phyloP scores from a whole-genome alignment of 2,113 vertebrate genomes.

The Parus major region DNA sequence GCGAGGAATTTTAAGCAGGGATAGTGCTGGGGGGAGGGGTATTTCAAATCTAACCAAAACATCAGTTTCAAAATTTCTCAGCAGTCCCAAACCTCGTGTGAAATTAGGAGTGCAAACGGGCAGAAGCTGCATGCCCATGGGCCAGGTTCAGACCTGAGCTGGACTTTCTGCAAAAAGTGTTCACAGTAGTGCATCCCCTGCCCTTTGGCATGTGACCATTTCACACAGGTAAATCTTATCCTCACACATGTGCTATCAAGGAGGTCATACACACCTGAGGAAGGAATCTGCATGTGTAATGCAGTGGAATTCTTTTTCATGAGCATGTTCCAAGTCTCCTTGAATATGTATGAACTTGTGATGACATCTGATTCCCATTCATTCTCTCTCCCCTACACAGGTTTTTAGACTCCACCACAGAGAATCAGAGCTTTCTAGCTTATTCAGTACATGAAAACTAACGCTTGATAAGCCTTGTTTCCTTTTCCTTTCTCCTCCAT shows the following conservation, averaged over 20 bases:
- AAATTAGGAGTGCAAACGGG: neutral
- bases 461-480: neutral
- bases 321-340: neutral
- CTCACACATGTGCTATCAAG: neutral
- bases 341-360: neutral
- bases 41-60: conserved; percentile 4
- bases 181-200: neutral
- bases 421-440: neutral
- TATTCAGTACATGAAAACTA: neutral
- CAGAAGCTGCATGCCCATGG: neutral
- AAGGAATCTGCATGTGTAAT: neutral
- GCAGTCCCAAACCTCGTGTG: neutral
- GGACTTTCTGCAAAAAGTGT: neutral
- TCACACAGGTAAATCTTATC: neutral
- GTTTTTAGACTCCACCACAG: neutral
- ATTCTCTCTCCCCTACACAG: neutral
- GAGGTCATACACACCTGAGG: neutral
- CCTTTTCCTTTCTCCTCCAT: neutral
- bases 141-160: neutral
- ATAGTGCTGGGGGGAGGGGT: neutral
- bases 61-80: neutral
- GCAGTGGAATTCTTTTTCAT: neutral
- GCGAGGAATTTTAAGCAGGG: conserved; percentile 49
- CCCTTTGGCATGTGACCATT: neutral
- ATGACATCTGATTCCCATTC: neutral